Evolutionary conservation across 37 sponge, comb jelly and placozoan genomes (phyloP).

Genomic region (Lycopodina hypogea): DNA sequence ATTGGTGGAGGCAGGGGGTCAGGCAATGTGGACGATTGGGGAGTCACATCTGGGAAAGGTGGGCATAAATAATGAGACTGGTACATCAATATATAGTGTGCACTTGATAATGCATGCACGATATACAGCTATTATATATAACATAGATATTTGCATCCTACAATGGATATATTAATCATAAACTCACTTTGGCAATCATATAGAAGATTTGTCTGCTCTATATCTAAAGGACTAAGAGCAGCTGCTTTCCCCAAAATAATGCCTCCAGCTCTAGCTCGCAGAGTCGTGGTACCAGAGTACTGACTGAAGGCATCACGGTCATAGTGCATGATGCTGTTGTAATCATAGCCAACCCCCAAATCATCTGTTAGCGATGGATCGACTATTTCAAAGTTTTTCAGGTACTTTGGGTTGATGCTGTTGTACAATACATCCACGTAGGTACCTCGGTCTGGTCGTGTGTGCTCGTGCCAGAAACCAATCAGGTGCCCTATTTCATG

Average conservation of each 20-base stretch:
- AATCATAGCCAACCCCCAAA: constrained; percentile 71
- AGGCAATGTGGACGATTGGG: constrained; percentile 2
- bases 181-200: constrained; percentile 11
- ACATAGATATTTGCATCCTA: no score
- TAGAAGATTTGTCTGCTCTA: constrained; percentile 57
- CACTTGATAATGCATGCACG: no score
- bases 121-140: no score
- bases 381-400: constrained; percentile 42
- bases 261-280: constrained; percentile 34
- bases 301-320: constrained; percentile 12
- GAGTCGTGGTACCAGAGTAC: constrained; percentile 10
- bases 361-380: constrained; percentile 29
- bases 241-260: constrained; percentile 55
- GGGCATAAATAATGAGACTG: no score
- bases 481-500: constrained; percentile 74
- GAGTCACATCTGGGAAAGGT: not conserved
- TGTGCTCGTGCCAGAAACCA: constrained; percentile 79
- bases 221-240: constrained; percentile 58
- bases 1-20: constrained; percentile 3
- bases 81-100: not conserved
- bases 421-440: constrained; percentile 38
- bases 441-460: constrained; percentile 59
- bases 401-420: constrained; percentile 26
- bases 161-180: no score
- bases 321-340: constrained; percentile 89